These are phyloP conservation scores for Dynastes tityus DNA, from an alignment of 2,888 invertebrate species.

Conservation along the genomic window DNA sequence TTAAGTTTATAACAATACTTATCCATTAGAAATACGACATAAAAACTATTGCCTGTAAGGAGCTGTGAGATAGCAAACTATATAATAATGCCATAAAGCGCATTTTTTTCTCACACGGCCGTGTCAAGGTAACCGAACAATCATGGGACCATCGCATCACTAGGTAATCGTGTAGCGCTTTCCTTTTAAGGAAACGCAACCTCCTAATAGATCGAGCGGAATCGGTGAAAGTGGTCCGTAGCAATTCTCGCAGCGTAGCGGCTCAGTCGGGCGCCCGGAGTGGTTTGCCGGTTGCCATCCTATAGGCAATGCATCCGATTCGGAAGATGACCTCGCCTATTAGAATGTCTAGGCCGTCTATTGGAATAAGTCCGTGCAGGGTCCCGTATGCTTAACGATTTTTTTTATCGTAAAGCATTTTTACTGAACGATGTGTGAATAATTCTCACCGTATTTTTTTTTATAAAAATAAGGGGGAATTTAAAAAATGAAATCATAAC, in stretches of 20 bases:
- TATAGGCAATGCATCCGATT: background rate
- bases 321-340: slow-evolving; percentile 15
- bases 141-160: slow-evolving; percentile 1
- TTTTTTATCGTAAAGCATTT: no score
- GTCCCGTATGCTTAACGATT: no score
- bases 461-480: no score
- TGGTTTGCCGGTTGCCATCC: background rate
- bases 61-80: background rate
- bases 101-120: slow-evolving; percentile 16
- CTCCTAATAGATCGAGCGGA: slow-evolving; percentile 23
- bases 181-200: slow-evolving; percentile 24
- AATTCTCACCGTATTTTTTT: no score
- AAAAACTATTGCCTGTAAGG: no score
- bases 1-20: no score
- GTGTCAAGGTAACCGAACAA: slow-evolving; percentile 27
- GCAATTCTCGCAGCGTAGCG: background rate
- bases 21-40: no score
- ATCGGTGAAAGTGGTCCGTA: slow-evolving; percentile 24
- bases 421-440: no score
- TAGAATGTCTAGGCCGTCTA: no score
- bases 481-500: no score
- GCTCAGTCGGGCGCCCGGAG: no score
- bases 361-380: no score
- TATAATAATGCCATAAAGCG: background rate
- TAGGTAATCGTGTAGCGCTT: slow-evolving; percentile 7